A percentile compares a stretch with the other conserved stretches of the same genome.
Conservation (phyloP, 2,113 vertebrate species). For the Hydropotes inermis region DNA sequence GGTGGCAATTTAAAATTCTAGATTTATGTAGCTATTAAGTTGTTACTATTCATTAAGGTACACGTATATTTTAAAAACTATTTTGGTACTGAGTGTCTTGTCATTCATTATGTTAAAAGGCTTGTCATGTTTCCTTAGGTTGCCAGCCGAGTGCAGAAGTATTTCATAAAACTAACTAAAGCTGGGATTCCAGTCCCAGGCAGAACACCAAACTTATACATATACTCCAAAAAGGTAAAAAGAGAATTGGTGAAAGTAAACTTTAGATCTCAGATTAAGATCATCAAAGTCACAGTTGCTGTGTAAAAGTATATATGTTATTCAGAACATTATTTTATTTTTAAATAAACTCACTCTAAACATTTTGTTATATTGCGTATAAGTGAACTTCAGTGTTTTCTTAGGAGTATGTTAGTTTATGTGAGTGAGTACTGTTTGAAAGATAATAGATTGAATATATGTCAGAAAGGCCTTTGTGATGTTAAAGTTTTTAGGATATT, state of each 20-base stretch:
- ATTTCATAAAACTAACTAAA: slow-evolving; percentile 99
- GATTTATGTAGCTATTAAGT: slow-evolving; percentile 12
- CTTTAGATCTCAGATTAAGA: not conserved
- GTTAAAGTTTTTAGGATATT: not conserved
- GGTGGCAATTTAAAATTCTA: not conserved
- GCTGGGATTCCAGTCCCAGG: slow-evolving; percentile 99
- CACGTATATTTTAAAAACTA: not conserved
- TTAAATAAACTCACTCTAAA: not conserved
- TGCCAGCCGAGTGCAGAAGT: slow-evolving; percentile 98
- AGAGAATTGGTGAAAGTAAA: not conserved
- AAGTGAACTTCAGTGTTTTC: not conserved
- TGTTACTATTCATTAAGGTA: slow-evolving; percentile 26
- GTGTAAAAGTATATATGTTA: not conserved
- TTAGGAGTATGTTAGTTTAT: not conserved
- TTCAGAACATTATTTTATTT: not conserved
- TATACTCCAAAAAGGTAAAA: slow-evolving; percentile 98
- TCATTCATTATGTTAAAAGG: slow-evolving; percentile 18
- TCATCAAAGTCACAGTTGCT: not conserved
- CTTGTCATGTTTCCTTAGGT: slow-evolving; percentile 84
- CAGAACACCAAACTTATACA: slow-evolving; percentile 97
- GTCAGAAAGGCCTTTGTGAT: slow-evolving; percentile 6
- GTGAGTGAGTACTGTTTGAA: not conserved
- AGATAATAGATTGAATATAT: not conserved
- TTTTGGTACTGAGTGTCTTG: not conserved
- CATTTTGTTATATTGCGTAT: not conserved